phyloP scores from a whole-genome alignment of 2,113 vertebrate genomes.

The Pagrus major region DNA sequence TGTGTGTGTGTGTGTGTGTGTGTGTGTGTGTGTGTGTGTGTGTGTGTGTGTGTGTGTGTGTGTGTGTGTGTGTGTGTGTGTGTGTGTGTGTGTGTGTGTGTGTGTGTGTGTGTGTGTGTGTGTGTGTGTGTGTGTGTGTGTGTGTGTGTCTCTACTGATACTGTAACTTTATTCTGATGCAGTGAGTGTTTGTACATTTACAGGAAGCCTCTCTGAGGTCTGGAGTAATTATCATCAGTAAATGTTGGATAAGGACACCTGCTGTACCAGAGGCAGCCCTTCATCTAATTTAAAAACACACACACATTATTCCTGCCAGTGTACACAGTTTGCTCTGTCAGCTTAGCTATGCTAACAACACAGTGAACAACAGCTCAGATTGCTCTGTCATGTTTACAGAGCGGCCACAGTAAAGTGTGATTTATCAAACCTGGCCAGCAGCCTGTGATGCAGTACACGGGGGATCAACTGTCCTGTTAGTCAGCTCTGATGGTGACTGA shows the following conservation, averaged over 20 bases:
- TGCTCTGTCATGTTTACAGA: background rate
- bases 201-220: background rate
- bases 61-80: slow-evolving; percentile 1
- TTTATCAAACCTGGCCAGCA: slow-evolving; percentile 10
- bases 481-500: background rate
- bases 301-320: background rate
- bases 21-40: background rate
- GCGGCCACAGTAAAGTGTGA: background rate
- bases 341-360: background rate
- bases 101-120: background rate
- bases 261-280: background rate
- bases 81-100: background rate
- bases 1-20: background rate
- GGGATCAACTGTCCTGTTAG: background rate
- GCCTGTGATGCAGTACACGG: background rate
- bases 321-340: background rate
- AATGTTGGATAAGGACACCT: slow-evolving; percentile 2
- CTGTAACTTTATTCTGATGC: background rate
- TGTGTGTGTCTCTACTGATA: background rate
- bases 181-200: background rate
- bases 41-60: background rate
- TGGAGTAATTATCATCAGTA: background rate
- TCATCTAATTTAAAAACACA: background rate
- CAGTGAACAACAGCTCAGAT: background rate
- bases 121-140: slow-evolving; percentile 1